Conservation (phyloP, 1,140 invertebrate genomes). For the Doryteuthis pealeii region DNA sequence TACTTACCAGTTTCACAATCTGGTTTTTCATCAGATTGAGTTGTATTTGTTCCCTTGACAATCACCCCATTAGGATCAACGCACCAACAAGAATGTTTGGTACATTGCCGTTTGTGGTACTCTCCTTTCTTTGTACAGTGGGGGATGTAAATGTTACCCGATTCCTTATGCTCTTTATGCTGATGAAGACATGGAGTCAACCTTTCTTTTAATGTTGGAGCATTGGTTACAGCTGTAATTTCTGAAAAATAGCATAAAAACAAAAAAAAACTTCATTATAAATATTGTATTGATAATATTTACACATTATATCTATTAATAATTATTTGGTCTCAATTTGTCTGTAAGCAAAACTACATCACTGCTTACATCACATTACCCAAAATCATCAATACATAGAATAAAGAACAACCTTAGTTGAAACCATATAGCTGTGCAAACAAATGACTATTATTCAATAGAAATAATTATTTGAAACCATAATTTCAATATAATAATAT, state of each 20-base stretch:
- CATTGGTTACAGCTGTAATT: not conserved
- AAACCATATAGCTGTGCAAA: too few species aligned
- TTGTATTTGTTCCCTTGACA: conserved; percentile 39
- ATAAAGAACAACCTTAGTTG: too few species aligned
- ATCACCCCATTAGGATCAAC: conserved; percentile 36
- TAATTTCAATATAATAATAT: too few species aligned
- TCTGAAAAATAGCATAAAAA: conserved; percentile 10
- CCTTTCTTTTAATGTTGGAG: conserved; percentile 23
- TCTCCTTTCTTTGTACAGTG: conserved; percentile 38
- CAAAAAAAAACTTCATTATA: too few species aligned
- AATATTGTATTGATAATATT: too few species aligned
- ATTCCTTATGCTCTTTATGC: conserved; percentile 26
- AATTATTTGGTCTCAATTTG: too few species aligned
- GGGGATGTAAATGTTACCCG: conserved; percentile 27
- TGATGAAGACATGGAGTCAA: conserved; percentile 37
- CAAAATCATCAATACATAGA: too few species aligned
- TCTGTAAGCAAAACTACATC: too few species aligned
- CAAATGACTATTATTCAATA: too few species aligned
- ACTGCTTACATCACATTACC: too few species aligned
- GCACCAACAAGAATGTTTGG: conserved; percentile 44
- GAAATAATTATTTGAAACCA: too few species aligned
- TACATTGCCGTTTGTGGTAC: conserved; percentile 44
- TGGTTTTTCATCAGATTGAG: conserved; percentile 24
- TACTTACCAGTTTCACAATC: conserved; percentile 43
- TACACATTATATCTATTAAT: too few species aligned